Evolutionary conservation across 2,113 vertebrate species (phyloP).

Genomic region (Cricetomys ansorgei): DNA sequence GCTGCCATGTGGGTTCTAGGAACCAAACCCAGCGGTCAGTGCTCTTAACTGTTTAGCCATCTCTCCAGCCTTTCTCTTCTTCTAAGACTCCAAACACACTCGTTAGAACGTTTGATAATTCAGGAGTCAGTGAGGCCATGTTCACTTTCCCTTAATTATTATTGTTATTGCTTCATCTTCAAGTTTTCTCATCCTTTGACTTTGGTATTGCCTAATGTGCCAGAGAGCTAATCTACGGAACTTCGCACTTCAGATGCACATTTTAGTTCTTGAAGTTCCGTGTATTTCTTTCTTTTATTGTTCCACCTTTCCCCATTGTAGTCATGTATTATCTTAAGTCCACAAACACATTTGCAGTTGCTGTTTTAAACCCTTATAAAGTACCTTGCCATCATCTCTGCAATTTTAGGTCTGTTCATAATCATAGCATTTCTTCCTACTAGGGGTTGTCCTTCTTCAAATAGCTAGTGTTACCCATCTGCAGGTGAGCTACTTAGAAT

Average conservation of each 20-base stretch:
- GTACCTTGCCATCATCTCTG: neutral
- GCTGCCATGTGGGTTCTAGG: neutral
- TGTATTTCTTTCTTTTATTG: neutral
- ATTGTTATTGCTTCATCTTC: neutral
- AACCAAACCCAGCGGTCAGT: neutral
- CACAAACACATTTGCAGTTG: constrained; percentile 1
- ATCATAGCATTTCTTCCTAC: neutral
- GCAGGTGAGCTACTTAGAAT: neutral
- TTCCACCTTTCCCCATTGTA: neutral
- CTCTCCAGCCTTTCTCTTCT: neutral
- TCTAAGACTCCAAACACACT: constrained; percentile 7
- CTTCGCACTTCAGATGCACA: neutral
- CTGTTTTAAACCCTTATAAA: neutral
- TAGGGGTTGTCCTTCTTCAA: neutral
- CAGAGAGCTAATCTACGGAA: neutral
- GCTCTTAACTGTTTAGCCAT: neutral
- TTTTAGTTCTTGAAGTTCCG: neutral
- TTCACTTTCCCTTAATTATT: constrained; percentile 7
- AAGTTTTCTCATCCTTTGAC: neutral
- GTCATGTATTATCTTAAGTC: neutral
- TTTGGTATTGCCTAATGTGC: neutral
- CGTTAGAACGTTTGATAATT: neutral
- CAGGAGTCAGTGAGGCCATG: neutral
- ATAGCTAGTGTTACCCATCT: neutral
- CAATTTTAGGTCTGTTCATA: constrained; percentile 36